Evolutionary conservation across 2,888 invertebrate genomes (phyloP).

Genomic region (Aspidiotus rigidus): DNA sequence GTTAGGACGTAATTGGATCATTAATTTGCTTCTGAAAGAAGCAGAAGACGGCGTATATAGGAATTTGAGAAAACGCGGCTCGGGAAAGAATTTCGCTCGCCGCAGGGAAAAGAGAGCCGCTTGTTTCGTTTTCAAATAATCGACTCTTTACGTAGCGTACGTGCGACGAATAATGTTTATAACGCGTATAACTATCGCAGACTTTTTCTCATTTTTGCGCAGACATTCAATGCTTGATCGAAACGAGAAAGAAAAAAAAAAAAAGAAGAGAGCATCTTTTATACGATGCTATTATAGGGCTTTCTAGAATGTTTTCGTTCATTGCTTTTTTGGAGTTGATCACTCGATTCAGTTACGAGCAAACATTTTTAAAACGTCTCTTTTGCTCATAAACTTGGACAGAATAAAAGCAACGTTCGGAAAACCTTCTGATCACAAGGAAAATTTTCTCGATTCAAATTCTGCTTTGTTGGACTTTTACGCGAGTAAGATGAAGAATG

Average conservation of each 20-base stretch:
- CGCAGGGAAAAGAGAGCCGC: slow-evolving; percentile 21
- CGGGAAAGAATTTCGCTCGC: slow-evolving; percentile 24
- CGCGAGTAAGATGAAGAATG: no score
- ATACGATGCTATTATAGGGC: no score
- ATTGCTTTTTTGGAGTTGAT: no score
- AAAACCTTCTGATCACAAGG: no score
- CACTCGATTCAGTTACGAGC: no score
- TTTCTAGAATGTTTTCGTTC: no score
- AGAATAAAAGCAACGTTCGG: no score
- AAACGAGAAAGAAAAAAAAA: neutral
- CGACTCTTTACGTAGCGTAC: slow-evolving; percentile 31
- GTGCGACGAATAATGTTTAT: slow-evolving; percentile 29
- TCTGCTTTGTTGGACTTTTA: no score
- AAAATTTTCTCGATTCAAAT: no score
- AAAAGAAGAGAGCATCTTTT: no score
- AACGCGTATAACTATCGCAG: neutral
- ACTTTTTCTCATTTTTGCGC: slow-evolving; percentile 2
- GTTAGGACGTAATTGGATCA: slow-evolving; percentile 29
- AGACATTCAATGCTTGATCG: neutral
- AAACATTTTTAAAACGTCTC: no score
- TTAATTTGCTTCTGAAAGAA: slow-evolving; percentile 19
- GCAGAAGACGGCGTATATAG: neutral
- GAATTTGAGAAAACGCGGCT: neutral
- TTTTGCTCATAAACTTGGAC: no score
- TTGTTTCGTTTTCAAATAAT: slow-evolving; percentile 31